These are phyloP conservation scores for Patella vulgata DNA, from an alignment of 1,140 invertebrate genomes.

Conservation along the genomic window DNA sequence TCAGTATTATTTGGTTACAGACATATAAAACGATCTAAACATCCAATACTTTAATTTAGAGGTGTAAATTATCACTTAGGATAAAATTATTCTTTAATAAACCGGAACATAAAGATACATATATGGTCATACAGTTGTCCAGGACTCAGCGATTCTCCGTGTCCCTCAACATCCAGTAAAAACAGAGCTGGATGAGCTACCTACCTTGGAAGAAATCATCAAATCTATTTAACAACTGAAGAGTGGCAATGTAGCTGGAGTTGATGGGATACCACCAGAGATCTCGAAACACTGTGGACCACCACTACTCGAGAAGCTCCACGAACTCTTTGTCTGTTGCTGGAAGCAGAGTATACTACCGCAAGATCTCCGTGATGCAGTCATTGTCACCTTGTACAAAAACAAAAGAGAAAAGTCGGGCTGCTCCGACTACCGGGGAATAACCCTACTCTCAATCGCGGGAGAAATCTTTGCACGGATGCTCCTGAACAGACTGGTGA, in stretches of 20 bases:
- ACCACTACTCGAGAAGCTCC: not conserved
- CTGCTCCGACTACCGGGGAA: constrained; percentile 4
- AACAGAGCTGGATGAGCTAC: constrained; percentile 4
- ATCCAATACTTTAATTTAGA: too few relatives aligned
- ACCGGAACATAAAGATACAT: too few relatives aligned
- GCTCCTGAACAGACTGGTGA: constrained; percentile 1
- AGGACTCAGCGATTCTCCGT: not conserved
- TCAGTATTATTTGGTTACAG: too few relatives aligned
- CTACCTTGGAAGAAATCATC: constrained; percentile 8
- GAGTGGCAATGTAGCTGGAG: constrained; percentile 1
- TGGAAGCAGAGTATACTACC: not conserved
- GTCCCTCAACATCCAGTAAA: not conserved
- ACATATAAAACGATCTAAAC: too few relatives aligned
- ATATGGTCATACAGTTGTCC: too few relatives aligned
- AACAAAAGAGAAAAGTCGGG: constrained; percentile 36
- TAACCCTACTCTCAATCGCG: not conserved
- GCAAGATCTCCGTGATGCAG: constrained; percentile 15
- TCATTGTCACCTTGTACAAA: constrained; percentile 38
- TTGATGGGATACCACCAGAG: constrained; percentile 4
- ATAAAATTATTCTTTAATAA: too few relatives aligned
- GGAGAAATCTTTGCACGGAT: not conserved
- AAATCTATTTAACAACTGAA: not conserved
- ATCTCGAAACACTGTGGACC: constrained; percentile 2
- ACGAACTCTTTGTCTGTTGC: too few relatives aligned
- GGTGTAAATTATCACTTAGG: too few relatives aligned